A percentile compares a stretch with the other conserved stretches of the same genome.
These are phyloP conservation scores for Pristionchus entomophagus DNA, from an alignment of 2,888 invertebrate genomes.

Conservation along the genomic window DNA sequence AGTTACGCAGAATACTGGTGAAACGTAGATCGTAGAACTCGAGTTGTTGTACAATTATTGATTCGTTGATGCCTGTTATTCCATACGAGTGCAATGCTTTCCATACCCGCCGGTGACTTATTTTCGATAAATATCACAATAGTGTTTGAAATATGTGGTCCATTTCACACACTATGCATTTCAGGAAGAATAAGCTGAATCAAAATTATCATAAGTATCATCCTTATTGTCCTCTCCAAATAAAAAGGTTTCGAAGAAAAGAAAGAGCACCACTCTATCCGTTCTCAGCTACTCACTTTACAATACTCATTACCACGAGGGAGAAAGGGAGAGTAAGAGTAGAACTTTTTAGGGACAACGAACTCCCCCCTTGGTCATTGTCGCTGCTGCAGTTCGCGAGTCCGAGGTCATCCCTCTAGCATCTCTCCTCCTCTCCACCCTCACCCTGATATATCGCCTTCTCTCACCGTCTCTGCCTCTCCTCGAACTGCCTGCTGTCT, in stretches of 20 bases:
- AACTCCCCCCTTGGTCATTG: too few species aligned
- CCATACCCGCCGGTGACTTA: neutral
- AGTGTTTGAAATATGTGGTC: too few species aligned
- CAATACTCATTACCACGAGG: too few species aligned
- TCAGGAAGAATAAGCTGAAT: too few species aligned
- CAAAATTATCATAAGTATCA: too few species aligned
- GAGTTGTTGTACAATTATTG: neutral
- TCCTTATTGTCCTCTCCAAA: too few species aligned
- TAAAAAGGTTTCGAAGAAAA: too few species aligned
- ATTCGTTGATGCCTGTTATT: neutral
- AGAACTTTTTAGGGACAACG: neutral
- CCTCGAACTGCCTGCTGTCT: neutral
- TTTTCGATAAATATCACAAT: slow-evolving; percentile 7
- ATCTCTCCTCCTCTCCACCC: neutral
- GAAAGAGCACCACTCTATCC: too few species aligned
- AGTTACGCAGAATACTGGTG: neutral
- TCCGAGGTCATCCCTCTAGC: neutral
- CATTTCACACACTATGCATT: too few species aligned
- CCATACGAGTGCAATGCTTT: neutral
- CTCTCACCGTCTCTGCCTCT: neutral
- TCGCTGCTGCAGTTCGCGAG: neutral
- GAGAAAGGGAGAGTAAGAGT: neutral
- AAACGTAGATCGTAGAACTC: neutral
- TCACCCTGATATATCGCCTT: neutral
- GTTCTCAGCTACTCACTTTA: too few species aligned